Conservation (phyloP, 2,113 vertebrate species). For the Phoenicopterus ruber region DNA sequence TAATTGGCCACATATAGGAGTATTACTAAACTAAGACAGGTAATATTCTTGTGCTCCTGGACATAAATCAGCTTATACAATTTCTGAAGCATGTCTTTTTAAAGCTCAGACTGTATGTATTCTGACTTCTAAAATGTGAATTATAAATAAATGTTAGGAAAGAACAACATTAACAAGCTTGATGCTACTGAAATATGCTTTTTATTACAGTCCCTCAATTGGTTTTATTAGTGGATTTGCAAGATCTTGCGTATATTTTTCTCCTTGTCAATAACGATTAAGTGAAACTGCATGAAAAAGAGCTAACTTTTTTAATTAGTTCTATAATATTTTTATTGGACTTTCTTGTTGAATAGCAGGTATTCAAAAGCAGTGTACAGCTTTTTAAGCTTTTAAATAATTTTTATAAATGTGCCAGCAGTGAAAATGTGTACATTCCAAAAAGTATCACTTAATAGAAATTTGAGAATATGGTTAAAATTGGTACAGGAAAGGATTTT, state of each 20-base stretch:
- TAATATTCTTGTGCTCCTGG: neutral
- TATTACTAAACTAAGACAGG: neutral
- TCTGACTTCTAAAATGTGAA: neutral
- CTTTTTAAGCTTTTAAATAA: neutral
- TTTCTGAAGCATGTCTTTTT: neutral
- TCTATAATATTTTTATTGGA: neutral
- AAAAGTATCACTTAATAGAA: neutral
- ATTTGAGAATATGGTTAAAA: neutral
- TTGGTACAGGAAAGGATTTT: neutral
- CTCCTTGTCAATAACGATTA: neutral
- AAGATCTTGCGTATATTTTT: neutral
- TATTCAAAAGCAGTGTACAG: neutral
- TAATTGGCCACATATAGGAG: neutral
- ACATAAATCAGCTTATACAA: neutral
- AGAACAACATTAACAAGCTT: neutral
- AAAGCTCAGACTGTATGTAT: neutral
- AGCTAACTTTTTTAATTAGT: neutral
- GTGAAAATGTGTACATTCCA: neutral
- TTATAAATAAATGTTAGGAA: neutral
- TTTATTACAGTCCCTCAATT: neutral
- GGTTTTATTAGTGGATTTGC: neutral
- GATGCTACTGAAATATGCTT: neutral
- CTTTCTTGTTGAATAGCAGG: neutral
- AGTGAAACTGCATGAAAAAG: neutral
- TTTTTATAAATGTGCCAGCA: neutral